phyloP scores from a whole-genome alignment of 2,888 invertebrate species.

The Sinopyrophorus schimmeli region DNA sequence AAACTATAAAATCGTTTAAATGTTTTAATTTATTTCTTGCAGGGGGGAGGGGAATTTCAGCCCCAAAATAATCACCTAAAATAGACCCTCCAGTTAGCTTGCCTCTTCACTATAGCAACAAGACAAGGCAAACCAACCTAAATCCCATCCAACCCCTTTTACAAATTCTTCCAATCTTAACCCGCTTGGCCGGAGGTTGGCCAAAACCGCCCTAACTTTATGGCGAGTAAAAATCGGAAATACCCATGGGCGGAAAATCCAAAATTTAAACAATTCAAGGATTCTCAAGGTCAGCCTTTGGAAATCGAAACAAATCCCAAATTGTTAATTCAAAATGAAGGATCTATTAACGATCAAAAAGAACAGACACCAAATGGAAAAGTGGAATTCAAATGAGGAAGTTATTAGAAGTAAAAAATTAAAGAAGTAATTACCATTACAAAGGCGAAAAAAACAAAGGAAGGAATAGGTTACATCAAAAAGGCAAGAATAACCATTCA shows the following conservation, averaged over 20 bases:
- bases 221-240: neutral
- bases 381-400: too few species aligned
- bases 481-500: slow-evolving; percentile 4
- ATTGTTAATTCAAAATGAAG: neutral
- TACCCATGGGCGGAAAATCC: neutral
- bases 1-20: too few species aligned
- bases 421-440: too few species aligned
- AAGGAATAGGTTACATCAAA: slow-evolving; percentile 1
- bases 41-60: too few species aligned
- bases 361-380: too few species aligned
- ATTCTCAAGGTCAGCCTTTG: too few species aligned
- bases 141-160: too few species aligned
- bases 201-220: neutral
- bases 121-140: neutral
- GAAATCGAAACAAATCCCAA: neutral
- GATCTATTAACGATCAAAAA: neutral
- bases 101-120: neutral
- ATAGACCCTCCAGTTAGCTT: too few species aligned
- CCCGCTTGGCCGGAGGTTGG: neutral
- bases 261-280: too few species aligned
- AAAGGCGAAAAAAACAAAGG: neutral
- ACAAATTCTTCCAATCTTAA: neutral
- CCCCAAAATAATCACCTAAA: too few species aligned
- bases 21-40: too few species aligned
- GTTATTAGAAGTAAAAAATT: too few species aligned